These are phyloP conservation scores for Drosophila simulans DNA, from an alignment of 1,140 invertebrate genomes.

Conservation along the genomic window DNA sequence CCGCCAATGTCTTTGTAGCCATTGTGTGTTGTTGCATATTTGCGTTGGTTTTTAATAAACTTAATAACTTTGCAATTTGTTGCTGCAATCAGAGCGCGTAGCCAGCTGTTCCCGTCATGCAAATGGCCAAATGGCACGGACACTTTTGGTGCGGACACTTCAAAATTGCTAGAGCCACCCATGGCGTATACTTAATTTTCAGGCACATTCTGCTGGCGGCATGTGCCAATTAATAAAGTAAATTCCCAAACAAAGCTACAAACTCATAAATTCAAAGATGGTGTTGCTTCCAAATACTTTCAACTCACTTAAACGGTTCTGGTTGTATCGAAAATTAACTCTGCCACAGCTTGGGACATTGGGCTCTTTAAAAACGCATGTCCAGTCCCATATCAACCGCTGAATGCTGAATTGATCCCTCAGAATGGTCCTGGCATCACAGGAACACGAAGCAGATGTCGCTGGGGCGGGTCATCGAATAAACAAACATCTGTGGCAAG, in stretches of 20 bases:
- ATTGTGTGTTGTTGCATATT: conserved; percentile 32
- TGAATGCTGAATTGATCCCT: conserved; percentile 33
- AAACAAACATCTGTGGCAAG: conserved; percentile 66
- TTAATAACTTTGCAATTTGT: conserved; percentile 82
- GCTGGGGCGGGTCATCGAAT: conserved; percentile 35
- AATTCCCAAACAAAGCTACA: conserved; percentile 1
- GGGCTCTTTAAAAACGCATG: conserved; percentile 31
- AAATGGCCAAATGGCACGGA: conserved; percentile 39
- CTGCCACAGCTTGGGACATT: background rate
- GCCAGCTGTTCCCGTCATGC: conserved; percentile 42
- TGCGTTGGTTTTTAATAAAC: conserved; percentile 70
- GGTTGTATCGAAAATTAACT: conserved; percentile 1
- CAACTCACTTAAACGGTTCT: conserved; percentile 21
- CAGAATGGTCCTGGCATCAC: background rate
- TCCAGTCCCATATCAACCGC: conserved; percentile 15
- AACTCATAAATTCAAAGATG: conserved; percentile 21
- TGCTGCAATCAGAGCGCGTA: conserved; percentile 69
- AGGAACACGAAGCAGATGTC: conserved; percentile 8
- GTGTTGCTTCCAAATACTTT: conserved; percentile 8
- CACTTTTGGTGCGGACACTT: conserved; percentile 3
- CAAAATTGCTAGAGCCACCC: conserved; percentile 34
- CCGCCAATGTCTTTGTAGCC: conserved; percentile 48
- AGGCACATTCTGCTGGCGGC: conserved; percentile 45
- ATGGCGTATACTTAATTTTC: conserved; percentile 70
- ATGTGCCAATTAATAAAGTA: conserved; percentile 45